A percentile compares a stretch with the other conserved stretches of the same genome.
Evolutionary conservation across 1,140 invertebrate species (phyloP).

Genomic region (Bombus superbus): DNA sequence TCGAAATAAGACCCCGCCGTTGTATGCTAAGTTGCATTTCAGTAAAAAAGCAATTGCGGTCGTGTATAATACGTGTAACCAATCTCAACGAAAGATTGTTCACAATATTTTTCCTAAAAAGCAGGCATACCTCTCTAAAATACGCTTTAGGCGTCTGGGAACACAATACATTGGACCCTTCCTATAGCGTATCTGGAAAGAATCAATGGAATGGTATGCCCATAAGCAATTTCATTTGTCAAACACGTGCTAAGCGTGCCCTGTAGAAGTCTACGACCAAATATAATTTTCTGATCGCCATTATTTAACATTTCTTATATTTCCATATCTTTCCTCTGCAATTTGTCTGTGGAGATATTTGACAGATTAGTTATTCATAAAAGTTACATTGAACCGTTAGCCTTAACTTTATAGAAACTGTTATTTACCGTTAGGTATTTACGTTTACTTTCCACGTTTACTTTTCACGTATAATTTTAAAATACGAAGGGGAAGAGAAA

Average conservation of each 20-base stretch:
- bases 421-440: too few relatives aligned
- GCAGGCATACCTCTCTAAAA: not conserved
- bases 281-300: not conserved
- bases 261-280: not conserved
- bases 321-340: too few relatives aligned
- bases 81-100: not conserved
- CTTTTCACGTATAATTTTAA: not conserved
- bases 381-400: not conserved
- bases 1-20: too few relatives aligned
- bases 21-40: not conserved
- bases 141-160: not conserved
- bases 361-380: not conserved
- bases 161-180: not conserved
- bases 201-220: not conserved
- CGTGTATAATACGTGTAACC: not conserved
- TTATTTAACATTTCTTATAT: not conserved
- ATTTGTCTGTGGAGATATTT: too few relatives aligned
- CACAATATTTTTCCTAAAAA: not conserved
- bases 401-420: not conserved
- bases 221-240: conserved; percentile 14
- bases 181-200: not conserved
- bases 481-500: too few relatives aligned
- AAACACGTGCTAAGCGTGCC: not conserved
- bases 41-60: not conserved
- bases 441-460: too few relatives aligned